phyloP scores from a whole-genome alignment of 2,797 vertebrate genomes.

The Tokudaia muenninki region DNA sequence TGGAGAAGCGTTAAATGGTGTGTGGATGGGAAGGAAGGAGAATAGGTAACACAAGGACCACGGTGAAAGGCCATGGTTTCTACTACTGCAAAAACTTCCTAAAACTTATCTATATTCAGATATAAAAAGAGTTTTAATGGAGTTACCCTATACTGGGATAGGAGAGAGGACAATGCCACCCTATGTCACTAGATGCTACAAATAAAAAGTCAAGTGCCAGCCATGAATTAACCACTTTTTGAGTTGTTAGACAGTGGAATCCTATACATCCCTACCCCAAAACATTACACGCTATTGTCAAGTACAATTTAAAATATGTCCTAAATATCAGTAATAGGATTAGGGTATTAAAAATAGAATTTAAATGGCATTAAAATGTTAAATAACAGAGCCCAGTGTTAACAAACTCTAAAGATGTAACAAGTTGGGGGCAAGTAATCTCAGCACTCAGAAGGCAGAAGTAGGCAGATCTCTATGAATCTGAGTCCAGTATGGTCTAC shows the following conservation, averaged over 20 bases:
- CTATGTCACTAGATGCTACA: neutral
- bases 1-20: neutral
- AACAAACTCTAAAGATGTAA: conserved; percentile 43
- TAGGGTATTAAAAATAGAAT: conserved; percentile 14
- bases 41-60: neutral
- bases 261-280: neutral
- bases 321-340: neutral
- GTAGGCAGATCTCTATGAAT: neutral
- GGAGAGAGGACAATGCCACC: neutral
- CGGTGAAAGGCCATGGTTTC: neutral
- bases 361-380: neutral
- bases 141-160: neutral
- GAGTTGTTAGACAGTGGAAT: neutral
- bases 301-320: neutral
- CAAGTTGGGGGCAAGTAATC: neutral
- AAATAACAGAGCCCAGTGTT: neutral
- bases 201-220: neutral
- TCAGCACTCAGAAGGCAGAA: neutral
- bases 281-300: neutral
- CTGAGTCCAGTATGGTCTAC: neutral
- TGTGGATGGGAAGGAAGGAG: neutral
- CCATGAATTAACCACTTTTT: neutral
- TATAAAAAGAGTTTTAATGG: neutral
- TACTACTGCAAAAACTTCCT: neutral
- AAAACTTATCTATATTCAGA: neutral